Conservation (phyloP, 2,113 vertebrate species). For the Antechinus flavipes region DNA sequence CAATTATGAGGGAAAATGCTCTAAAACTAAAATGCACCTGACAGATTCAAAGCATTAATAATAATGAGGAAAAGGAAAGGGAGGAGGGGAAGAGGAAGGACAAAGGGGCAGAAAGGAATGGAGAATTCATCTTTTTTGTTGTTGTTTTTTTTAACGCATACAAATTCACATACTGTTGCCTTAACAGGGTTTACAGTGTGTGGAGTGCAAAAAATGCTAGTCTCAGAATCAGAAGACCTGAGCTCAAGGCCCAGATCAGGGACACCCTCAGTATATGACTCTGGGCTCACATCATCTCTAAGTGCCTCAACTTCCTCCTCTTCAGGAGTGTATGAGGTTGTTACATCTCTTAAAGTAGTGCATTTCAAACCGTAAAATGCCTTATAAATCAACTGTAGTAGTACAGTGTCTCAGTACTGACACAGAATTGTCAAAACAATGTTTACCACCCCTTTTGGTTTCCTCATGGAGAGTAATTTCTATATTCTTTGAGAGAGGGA, state of each 20-base stretch:
- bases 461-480: neutral
- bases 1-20: neutral
- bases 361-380: neutral
- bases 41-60: neutral
- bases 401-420: neutral
- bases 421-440: neutral
- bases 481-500: neutral
- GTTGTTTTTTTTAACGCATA: neutral
- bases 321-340: neutral
- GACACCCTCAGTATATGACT: neutral
- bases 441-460: neutral
- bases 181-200: neutral
- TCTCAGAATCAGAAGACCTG: neutral
- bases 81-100: neutral
- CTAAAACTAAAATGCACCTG: conserved; percentile 1
- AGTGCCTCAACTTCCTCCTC: neutral
- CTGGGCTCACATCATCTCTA: neutral
- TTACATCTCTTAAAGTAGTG: neutral
- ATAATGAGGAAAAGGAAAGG: neutral
- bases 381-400: neutral
- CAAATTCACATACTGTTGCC: neutral
- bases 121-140: neutral
- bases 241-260: neutral
- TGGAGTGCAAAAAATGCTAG: neutral
- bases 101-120: neutral